Evolutionary conservation across 2,888 invertebrate genomes (phyloP), one percentile per base, ranked within the genome.

Genomic region (Orgyia antiqua): DNA sequence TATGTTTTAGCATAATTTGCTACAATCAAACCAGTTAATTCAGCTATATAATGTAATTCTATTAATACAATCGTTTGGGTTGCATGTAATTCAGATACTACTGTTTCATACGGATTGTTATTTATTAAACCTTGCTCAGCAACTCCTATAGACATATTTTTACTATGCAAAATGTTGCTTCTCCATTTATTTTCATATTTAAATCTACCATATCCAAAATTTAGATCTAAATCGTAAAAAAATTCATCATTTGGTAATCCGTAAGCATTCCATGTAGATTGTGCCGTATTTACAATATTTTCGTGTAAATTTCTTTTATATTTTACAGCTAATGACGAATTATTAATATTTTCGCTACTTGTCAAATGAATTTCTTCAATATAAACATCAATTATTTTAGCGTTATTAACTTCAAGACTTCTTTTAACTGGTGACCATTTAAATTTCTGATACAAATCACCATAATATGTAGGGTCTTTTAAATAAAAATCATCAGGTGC

Each of bases 391-490:
- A 64, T 21, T 2, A 77, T 42, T 34, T 49, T 54, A 1, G 58
- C 45, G 4, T 58, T 61, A 31, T 61, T 56, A 0, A 79, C 36
- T 5, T 12, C 39, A 4, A 77, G 10, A 26, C 50, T 57, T 42
- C 76, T 59, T 13, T 39, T 46, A 0, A 69, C 58, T 44, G 69
- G 52, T 1, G 52, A 49, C 83, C 83, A 83, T 29, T 76, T 39
- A 34, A 44, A 76, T 20, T 62, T 51, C 15, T 60, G 19, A 29
- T 58, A 83, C 5, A 77, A 27, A 31, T 77, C 41, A 0, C 65
- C 61, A 19, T 75, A 72, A 0, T 47, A 36, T 0, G 82, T 82
- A 0, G 80, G 80, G 13, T 82, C 73, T 28, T 52, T 71, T 1
- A 79, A 23, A 31, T 64, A 82, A 8, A 80, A 45, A 4, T 69